A percentile compares a stretch with the other conserved stretches of the same genome.
phyloP scores from a whole-genome alignment of 2,797 vertebrate species.

The Siniperca obscura region DNA sequence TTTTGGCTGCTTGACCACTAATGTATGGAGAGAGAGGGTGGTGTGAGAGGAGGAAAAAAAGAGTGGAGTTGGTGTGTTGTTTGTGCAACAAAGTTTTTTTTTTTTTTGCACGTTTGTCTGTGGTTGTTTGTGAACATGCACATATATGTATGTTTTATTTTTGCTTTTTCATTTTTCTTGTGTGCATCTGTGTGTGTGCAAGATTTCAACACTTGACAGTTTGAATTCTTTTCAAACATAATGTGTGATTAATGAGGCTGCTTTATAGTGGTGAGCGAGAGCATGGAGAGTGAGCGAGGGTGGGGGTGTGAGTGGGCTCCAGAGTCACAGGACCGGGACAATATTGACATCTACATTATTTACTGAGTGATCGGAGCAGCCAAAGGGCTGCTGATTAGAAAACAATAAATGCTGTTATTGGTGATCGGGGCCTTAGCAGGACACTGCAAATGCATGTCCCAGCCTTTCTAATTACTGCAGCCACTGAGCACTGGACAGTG shows the following conservation, averaged over 20 bases:
- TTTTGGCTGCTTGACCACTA: conserved; percentile 85
- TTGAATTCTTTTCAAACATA: conserved; percentile 82
- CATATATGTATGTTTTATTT: conserved; percentile 1
- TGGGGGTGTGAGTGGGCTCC: conserved; percentile 56
- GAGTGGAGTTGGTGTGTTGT: neutral
- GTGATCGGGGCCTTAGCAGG: conserved; percentile 81
- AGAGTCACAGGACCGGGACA: conserved; percentile 82
- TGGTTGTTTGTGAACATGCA: neutral
- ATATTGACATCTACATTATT: conserved; percentile 89
- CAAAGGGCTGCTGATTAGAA: conserved; percentile 87
- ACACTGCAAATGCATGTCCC: conserved; percentile 83
- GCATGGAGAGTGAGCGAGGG: conserved; percentile 38
- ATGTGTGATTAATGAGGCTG: conserved; percentile 86
- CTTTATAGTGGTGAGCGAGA: conserved; percentile 73
- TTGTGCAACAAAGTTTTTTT: neutral
- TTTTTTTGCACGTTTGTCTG: fast-evolving
- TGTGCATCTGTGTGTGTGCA: conserved; percentile 1
- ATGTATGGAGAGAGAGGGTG: conserved; percentile 61
- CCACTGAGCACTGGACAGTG: conserved; percentile 73
- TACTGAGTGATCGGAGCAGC: conserved; percentile 86
- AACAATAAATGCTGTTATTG: conserved; percentile 88
- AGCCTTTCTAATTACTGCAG: conserved; percentile 84
- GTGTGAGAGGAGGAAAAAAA: conserved; percentile 14
- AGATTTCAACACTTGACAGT: conserved; percentile 76
- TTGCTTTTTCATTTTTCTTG: too few species aligned